These are phyloP conservation scores for Cryptus viduatorius DNA, from an alignment of 2,888 invertebrate species.

Conservation along the genomic window DNA sequence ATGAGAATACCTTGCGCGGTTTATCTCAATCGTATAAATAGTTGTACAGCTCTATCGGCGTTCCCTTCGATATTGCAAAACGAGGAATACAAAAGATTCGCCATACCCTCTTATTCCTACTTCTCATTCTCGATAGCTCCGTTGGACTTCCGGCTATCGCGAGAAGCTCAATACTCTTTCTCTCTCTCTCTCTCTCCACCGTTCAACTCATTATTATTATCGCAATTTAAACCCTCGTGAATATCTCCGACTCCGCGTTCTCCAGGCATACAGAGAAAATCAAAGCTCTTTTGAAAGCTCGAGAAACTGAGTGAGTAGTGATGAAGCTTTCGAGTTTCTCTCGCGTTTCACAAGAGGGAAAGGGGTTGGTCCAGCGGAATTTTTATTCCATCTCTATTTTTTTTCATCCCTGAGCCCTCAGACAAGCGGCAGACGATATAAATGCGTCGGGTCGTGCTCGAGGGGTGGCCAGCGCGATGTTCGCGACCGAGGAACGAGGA, in stretches of 20 bases:
- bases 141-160: constrained; percentile 51
- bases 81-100: constrained; percentile 46
- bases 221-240: constrained; percentile 49
- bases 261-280: background rate
- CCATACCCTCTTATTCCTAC: constrained; percentile 21
- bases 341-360: background rate
- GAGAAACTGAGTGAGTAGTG: background rate
- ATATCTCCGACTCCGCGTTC: constrained; percentile 10
- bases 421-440: constrained; percentile 79
- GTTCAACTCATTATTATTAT: constrained; percentile 55
- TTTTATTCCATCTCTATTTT: constrained; percentile 25
- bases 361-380: background rate
- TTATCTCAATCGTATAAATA: constrained; percentile 9
- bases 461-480: constrained; percentile 51
- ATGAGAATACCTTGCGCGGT: constrained; percentile 4
- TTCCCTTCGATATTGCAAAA: constrained; percentile 53
- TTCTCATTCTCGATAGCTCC: constrained; percentile 42
- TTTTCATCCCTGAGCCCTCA: constrained; percentile 39
- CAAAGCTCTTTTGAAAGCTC: background rate
- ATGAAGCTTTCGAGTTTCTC: background rate
- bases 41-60: background rate
- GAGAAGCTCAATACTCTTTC: constrained; percentile 2
- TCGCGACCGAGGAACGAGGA: constrained; percentile 27
- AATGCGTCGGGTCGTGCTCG: constrained; percentile 71
- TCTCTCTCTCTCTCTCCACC: background rate